Evolutionary conservation across 1,140 invertebrate genomes (phyloP).

Genomic region (Drosophila bocki): DNA sequence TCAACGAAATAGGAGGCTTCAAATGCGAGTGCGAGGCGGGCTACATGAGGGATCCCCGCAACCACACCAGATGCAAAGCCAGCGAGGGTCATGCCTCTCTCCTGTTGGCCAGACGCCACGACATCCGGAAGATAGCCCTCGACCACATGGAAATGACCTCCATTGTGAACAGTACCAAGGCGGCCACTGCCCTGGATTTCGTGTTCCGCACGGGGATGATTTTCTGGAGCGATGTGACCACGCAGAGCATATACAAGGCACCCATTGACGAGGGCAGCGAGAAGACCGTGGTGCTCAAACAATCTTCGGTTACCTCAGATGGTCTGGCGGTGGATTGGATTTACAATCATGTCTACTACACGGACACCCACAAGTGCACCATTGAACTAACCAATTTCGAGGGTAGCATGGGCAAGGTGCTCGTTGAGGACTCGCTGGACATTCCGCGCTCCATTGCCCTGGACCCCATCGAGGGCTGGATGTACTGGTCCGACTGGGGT

Average conservation of each 20-base stretch:
- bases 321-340: slow-evolving; percentile 98
- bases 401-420: slow-evolving; percentile 94
- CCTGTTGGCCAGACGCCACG: slow-evolving; percentile 92
- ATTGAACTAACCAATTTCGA: slow-evolving; percentile 96
- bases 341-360: slow-evolving; percentile 98
- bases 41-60: slow-evolving; percentile 93
- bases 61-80: slow-evolving; percentile 94
- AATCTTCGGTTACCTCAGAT: slow-evolving; percentile 95
- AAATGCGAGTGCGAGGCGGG: slow-evolving; percentile 96
- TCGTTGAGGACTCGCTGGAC: slow-evolving; percentile 93
- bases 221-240: slow-evolving; percentile 97
- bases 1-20: slow-evolving; percentile 95
- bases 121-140: slow-evolving; percentile 95
- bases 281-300: slow-evolving; percentile 91
- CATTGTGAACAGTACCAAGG: slow-evolving; percentile 94
- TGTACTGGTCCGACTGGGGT: slow-evolving; percentile 99
- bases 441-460: slow-evolving; percentile 98
- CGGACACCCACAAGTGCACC: slow-evolving; percentile 95
- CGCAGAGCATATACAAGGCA: slow-evolving; percentile 96
- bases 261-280: slow-evolving; percentile 96
- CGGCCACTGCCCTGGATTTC: slow-evolving; percentile 94
- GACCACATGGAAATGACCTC: slow-evolving; percentile 96
- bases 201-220: slow-evolving; percentile 96
- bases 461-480: slow-evolving; percentile 97
- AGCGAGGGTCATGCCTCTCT: slow-evolving; percentile 94